Conservation (phyloP, 2,113 vertebrate species). For the human (Homo sapiens) region DNA sequence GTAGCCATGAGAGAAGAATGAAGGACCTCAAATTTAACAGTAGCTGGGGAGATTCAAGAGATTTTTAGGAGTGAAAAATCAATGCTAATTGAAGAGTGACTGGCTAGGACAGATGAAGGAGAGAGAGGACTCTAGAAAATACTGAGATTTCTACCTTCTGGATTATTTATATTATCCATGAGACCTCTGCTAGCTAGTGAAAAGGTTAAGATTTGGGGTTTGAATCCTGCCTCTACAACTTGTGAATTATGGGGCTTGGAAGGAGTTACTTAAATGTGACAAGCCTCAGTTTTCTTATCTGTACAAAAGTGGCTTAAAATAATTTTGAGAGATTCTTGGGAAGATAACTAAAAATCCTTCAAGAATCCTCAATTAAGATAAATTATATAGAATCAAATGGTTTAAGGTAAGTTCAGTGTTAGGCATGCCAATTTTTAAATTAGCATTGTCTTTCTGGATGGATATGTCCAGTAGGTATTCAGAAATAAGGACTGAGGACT, state of each 20-base stretch:
- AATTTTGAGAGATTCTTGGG: not conserved
- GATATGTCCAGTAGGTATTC: not conserved
- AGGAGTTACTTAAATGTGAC: not conserved
- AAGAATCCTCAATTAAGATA: not conserved
- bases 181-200: not conserved
- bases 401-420: not conserved
- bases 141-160: not conserved
- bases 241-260: not conserved
- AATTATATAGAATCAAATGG: not conserved
- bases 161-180: not conserved
- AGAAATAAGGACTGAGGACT: not conserved
- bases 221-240: not conserved
- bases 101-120: not conserved
- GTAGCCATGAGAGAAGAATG: not conserved
- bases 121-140: not conserved
- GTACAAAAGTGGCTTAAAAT: not conserved
- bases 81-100: constrained; percentile 25
- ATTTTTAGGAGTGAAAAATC: constrained; percentile 21
- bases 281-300: not conserved
- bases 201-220: not conserved
- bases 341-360: not conserved
- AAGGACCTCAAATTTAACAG: not conserved
- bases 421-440: not conserved
- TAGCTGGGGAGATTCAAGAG: not conserved
- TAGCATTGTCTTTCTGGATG: not conserved